These are phyloP conservation scores for Furnarius figulus DNA, from an alignment of 2,113 vertebrate genomes.

Conservation along the genomic window DNA sequence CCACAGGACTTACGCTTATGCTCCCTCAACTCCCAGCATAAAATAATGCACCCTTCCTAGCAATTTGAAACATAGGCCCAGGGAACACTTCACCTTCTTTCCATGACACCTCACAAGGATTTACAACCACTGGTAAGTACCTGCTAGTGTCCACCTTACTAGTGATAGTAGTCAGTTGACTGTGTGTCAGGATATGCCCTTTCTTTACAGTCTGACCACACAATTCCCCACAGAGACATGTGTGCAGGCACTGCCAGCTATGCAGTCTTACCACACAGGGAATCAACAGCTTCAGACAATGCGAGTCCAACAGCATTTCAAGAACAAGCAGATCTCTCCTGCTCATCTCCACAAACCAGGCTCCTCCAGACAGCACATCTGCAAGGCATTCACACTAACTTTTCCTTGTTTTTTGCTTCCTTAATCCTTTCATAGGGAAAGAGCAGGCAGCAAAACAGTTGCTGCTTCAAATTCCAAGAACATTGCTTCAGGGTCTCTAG, in stretches of 20 bases:
- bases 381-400: background rate
- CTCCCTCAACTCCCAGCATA: background rate
- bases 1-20: background rate
- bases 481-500: background rate
- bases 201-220: background rate
- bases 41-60: background rate
- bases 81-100: background rate
- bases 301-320: background rate
- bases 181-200: background rate
- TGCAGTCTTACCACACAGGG: background rate
- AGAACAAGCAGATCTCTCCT: background rate
- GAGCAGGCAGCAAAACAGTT: background rate
- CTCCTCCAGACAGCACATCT: background rate
- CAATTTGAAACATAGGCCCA: background rate
- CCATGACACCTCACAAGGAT: rapidly evolving
- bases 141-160: background rate
- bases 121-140: background rate
- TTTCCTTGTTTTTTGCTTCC: background rate
- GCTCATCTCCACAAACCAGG: background rate
- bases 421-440: background rate
- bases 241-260: rapidly evolving
- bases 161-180: background rate
- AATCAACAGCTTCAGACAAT: background rate
- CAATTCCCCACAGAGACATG: rapidly evolving
- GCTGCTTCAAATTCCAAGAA: background rate